phyloP scores from a whole-genome alignment of 92 coral and sea anemone genomes.

The Phenganax marumi region DNA sequence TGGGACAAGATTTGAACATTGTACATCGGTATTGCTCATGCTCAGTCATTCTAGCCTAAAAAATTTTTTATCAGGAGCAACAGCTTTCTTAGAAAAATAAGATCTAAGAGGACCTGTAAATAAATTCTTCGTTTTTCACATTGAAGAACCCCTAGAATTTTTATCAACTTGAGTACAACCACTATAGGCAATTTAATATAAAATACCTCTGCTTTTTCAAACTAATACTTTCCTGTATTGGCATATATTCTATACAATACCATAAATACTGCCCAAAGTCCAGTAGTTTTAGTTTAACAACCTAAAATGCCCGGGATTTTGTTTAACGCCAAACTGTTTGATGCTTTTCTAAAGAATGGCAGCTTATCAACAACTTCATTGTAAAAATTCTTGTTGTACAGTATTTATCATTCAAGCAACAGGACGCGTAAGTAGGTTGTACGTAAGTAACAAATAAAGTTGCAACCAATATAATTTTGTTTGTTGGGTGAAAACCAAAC shows the following conservation, averaged over 20 bases:
- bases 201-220: too few relatives aligned
- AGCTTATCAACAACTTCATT: slow-evolving; percentile 70
- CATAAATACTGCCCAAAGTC: neutral
- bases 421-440: slow-evolving; percentile 99
- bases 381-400: slow-evolving; percentile 62
- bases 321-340: slow-evolving; percentile 71
- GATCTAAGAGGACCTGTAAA: too few relatives aligned
- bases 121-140: too few relatives aligned
- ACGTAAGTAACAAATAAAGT: slow-evolving; percentile 47
- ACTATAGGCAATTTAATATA: too few relatives aligned
- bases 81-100: too few relatives aligned
- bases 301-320: neutral
- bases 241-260: too few relatives aligned
- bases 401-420: slow-evolving; percentile 68
- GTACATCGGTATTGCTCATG: neutral
- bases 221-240: too few relatives aligned
- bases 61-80: too few relatives aligned
- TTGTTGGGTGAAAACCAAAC: neutral
- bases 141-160: too few relatives aligned
- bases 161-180: too few relatives aligned
- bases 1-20: neutral
- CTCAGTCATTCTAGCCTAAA: neutral
- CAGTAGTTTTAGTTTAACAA: too few relatives aligned
- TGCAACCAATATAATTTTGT: slow-evolving; percentile 3
- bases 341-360: slow-evolving; percentile 99